Evolutionary conservation across 1,140 invertebrate species (phyloP).

Genomic region (Nomia melanderi): DNA sequence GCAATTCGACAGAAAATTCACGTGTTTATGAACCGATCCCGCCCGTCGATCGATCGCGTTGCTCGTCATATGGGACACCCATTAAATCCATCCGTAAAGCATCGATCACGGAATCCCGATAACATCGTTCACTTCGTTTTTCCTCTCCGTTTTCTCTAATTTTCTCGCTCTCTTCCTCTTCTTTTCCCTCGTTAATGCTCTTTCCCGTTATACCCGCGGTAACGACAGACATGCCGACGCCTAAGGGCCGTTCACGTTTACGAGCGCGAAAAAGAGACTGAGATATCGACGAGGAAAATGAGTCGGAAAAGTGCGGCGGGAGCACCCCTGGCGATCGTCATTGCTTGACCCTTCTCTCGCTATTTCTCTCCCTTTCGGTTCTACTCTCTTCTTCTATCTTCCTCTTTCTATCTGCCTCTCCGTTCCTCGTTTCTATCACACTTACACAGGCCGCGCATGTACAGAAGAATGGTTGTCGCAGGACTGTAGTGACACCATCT

Average conservation of each 20-base stretch:
- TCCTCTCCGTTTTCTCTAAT: conserved; percentile 17
- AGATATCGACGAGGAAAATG: conserved; percentile 71
- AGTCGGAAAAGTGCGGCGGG: conserved; percentile 72
- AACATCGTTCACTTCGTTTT: conserved; percentile 43
- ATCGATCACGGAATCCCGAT: conserved; percentile 55
- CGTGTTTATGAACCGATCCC: not conserved
- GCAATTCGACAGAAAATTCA: no score
- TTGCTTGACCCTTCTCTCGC: conserved; percentile 66
- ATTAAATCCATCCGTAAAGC: conserved; percentile 61
- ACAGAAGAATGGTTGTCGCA: conserved; percentile 48
- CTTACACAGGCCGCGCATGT: not conserved
- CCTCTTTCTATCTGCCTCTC: not conserved
- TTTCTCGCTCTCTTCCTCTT: conserved; percentile 8
- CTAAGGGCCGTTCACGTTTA: conserved; percentile 74
- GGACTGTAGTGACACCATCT: conserved; percentile 38
- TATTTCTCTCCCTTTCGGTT: conserved; percentile 49
- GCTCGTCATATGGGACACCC: conserved; percentile 55
- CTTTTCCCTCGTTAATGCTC: conserved; percentile 55
- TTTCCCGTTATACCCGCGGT: conserved; percentile 61
- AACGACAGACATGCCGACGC: conserved; percentile 68
- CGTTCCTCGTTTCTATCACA: not conserved
- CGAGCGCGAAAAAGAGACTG: conserved; percentile 65
- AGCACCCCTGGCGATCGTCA: conserved; percentile 65
- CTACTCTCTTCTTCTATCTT: no score
- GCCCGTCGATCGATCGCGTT: conserved; percentile 19